These are phyloP conservation scores for Protobothrops mucrosquamatus DNA, from an alignment of 2,113 vertebrate species.

Conservation along the genomic window DNA sequence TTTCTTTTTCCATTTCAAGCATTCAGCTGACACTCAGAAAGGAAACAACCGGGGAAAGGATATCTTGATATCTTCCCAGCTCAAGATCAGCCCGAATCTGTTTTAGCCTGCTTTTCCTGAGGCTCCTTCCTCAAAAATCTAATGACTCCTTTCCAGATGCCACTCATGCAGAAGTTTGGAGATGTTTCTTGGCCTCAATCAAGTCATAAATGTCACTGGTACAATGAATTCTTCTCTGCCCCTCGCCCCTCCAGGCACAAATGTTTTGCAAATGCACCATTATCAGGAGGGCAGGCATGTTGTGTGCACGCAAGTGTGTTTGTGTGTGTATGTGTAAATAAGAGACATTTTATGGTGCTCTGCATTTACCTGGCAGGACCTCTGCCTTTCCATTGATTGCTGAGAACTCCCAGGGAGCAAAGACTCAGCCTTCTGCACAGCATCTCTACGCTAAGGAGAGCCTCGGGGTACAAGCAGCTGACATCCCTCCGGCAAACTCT, in stretches of 20 bases:
- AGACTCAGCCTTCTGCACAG: neutral
- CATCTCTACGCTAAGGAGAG: conserved; percentile 15
- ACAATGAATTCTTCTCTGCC: accelerated
- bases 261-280: accelerated
- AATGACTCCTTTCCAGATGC: neutral
- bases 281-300: accelerated
- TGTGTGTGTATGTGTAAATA: accelerated
- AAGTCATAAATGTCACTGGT: neutral
- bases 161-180: conserved; percentile 1
- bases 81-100: neutral
- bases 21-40: neutral
- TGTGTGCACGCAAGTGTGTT: neutral
- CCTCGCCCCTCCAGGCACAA: accelerated
- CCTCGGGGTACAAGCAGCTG: conserved; percentile 64
- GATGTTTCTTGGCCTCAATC: neutral
- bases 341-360: neutral
- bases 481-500: conserved; percentile 55
- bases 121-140: neutral
- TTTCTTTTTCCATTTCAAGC: neutral
- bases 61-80: accelerated
- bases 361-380: neutral
- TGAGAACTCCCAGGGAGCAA: conserved; percentile 21
- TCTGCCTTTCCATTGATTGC: neutral
- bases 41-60: accelerated
- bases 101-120: neutral